Evolutionary conservation across 1,140 invertebrate species (phyloP).

Genomic region (Heliconius himera): DNA sequence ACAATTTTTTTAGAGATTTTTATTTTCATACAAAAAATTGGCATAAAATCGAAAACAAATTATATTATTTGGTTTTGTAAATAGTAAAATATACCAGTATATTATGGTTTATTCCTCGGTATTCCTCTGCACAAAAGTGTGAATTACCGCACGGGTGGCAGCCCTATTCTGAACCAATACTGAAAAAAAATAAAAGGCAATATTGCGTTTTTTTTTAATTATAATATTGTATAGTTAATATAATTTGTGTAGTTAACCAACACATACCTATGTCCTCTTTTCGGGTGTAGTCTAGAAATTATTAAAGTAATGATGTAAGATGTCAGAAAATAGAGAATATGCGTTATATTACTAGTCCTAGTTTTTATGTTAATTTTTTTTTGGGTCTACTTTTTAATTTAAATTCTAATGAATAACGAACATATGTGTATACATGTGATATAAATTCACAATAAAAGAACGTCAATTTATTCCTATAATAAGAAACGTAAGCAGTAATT

Average conservation of each 20-base stretch:
- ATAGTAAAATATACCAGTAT: no score
- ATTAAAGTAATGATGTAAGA: constrained; percentile 13
- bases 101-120: no score
- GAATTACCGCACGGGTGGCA: not conserved
- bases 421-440: not conserved
- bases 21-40: no score
- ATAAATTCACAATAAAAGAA: not conserved
- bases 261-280: constrained; percentile 13
- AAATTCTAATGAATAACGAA: not conserved
- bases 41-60: no score
- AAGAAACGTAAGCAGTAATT: constrained; percentile 33
- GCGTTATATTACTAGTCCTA: constrained; percentile 40
- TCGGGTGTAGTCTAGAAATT: constrained; percentile 26
- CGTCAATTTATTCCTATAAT: constrained; percentile 39
- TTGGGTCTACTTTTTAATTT: constrained; percentile 22
- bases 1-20: no score
- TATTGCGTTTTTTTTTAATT: not conserved
- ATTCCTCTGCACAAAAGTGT: not conserved
- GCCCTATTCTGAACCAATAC: not conserved
- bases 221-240: not conserved
- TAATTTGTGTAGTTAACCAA: constrained; percentile 11
- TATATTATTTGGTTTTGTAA: no score
- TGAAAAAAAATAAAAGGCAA: not conserved
- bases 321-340: constrained; percentile 25
- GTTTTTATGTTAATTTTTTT: constrained; percentile 32